A percentile compares a stretch with the other conserved stretches of the same genome.
Conservation (phyloP, 2,113 vertebrate genomes). For the Anseranas semipalmata region DNA sequence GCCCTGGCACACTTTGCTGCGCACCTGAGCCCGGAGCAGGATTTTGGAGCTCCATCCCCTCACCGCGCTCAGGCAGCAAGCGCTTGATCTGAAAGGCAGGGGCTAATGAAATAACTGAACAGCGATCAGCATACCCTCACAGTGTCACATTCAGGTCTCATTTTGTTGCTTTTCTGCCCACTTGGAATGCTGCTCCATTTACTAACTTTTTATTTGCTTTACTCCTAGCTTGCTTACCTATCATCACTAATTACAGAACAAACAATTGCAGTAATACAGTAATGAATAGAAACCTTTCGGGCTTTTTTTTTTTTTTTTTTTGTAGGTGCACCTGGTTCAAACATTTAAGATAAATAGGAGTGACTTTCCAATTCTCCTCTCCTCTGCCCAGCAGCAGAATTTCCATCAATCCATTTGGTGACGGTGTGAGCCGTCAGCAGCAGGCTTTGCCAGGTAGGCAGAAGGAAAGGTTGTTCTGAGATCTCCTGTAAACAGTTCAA, state of each 20-base stretch:
- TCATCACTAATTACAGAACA: slow-evolving; percentile 73
- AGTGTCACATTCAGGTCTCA: slow-evolving; percentile 44
- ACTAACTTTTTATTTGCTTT: slow-evolving; percentile 72
- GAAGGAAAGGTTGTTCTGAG: slow-evolving; percentile 13
- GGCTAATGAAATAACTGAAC: slow-evolving; percentile 54
- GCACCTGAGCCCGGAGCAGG: not conserved
- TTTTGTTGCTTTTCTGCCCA: slow-evolving; percentile 56
- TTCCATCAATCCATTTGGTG: slow-evolving; percentile 32
- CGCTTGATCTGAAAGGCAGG: slow-evolving; percentile 15
- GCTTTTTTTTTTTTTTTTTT: not conserved
- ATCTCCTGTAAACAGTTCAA: not conserved
- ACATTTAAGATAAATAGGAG: slow-evolving; percentile 77
- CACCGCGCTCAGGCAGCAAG: not conserved
- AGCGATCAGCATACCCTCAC: slow-evolving; percentile 36
- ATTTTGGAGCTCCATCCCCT: not conserved
- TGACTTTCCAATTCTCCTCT: slow-evolving; percentile 64
- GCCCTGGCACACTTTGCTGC: not conserved
- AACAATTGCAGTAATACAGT: slow-evolving; percentile 72
- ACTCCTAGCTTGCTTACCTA: slow-evolving; percentile 72
- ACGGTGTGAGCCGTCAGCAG: slow-evolving; percentile 4
- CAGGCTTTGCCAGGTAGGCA: slow-evolving; percentile 31
- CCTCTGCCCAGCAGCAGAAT: slow-evolving; percentile 72
- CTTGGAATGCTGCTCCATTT: slow-evolving; percentile 76
- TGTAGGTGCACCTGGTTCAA: slow-evolving; percentile 81
- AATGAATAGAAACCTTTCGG: slow-evolving; percentile 69